Conservation (phyloP, 1,140 invertebrate species). For the Drosophila bocki region DNA sequence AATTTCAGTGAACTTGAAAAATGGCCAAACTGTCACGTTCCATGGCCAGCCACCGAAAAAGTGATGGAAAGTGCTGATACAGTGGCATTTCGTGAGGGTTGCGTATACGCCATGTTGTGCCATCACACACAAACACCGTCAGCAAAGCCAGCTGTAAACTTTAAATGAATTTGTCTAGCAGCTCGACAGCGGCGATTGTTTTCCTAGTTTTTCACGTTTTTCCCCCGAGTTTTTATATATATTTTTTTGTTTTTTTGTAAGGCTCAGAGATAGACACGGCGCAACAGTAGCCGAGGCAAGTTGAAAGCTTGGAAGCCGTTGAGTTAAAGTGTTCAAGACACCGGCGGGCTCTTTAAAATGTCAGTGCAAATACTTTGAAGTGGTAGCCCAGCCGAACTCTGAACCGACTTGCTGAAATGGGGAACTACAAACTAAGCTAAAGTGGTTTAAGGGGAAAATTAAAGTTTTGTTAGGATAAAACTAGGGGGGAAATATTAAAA, state of each 20-base stretch:
- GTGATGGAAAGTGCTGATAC: constrained; percentile 60
- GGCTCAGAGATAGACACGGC: constrained; percentile 21
- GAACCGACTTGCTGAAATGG: constrained; percentile 3
- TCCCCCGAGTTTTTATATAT: constrained; percentile 10
- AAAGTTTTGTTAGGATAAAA: not conserved
- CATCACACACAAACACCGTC: constrained; percentile 6
- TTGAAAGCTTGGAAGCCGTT: constrained; percentile 11
- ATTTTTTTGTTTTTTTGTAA: constrained; percentile 22
- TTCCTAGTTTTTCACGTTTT: constrained; percentile 15
- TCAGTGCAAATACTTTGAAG: constrained; percentile 19
- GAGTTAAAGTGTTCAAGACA: constrained; percentile 27
- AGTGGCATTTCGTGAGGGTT: constrained; percentile 45
- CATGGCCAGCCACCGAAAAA: constrained; percentile 43
- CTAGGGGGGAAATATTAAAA: too few species aligned
- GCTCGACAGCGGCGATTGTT: constrained; percentile 19
- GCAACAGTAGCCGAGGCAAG: constrained; percentile 22
- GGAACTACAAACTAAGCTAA: constrained; percentile 18
- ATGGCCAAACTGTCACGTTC: constrained; percentile 73
- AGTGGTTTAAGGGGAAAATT: not conserved
- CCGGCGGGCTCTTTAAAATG: constrained; percentile 14
- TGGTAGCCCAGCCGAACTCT: constrained; percentile 11
- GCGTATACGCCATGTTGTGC: constrained; percentile 64
- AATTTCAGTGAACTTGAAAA: constrained; percentile 60
- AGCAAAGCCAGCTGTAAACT: constrained; percentile 34
- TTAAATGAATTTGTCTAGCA: constrained; percentile 67